Evolutionary conservation across 2,888 invertebrate species (phyloP), one percentile per base, ranked within the genome.

Genomic region (Nymphalis c-album): DNA sequence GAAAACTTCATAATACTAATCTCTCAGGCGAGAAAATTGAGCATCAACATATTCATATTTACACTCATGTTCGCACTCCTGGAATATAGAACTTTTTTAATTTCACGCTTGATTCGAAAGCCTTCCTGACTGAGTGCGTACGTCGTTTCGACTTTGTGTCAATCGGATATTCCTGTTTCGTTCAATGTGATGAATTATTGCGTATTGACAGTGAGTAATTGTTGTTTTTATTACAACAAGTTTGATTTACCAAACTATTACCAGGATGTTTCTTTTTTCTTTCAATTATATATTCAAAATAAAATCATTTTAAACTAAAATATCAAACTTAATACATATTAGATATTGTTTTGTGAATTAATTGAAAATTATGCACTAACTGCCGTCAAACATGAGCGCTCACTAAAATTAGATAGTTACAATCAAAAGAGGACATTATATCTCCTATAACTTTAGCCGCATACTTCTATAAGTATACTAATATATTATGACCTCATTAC

Each of bases 51-150:
- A 53, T 48, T 45, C 53, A 55, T 60, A 69, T 69, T 63, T 60
- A 65, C 16, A 55, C 63, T 61, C 53, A 45, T 67, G 67, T 63
- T 50, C 46, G 51, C 61, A 62, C 51, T 46, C 59, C 51, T 66
- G 64, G 63, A 63, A 84, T 82, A 83, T 82, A 80, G 77, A 89
- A 88, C 86, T 90, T 90, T 90, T 91, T 89, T 91, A 89, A 91
- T 91, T 88, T 90, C 86, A 90, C 86, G 90, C 86, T 87, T 83
- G 85, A 87, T 86, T 85, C 85, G 81, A 76, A 82, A 86, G 84
- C 83, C 86, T 83, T 79, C 78, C 76, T 82, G 79, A 69, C 53
- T 61, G 63, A 60, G 64, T 48, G 64, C 45, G 58, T 31, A 31
- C 65, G 47, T 67, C 68, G 60, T 53, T 55, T 59, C 60, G 40